These are phyloP conservation scores for Leucosticte australis DNA, from an alignment of 2,113 vertebrate genomes.

Conservation along the genomic window DNA sequence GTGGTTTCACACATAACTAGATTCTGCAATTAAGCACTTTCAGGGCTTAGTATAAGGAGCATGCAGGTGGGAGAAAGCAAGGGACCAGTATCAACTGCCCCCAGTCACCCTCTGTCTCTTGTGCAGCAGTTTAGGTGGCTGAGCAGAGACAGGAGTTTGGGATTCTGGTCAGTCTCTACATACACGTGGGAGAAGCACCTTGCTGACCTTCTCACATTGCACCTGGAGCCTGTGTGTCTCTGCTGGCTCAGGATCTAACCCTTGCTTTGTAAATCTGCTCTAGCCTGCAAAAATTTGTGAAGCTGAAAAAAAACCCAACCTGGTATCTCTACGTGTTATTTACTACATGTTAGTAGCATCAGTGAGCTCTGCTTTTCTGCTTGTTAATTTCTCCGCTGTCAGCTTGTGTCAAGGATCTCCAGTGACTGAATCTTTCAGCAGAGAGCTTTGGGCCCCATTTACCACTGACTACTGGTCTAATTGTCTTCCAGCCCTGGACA, in stretches of 20 bases:
- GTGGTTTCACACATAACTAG: neutral
- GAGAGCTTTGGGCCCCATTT: neutral
- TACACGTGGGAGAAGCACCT: accelerated
- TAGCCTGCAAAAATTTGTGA: neutral
- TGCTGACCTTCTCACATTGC: neutral
- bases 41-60: neutral
- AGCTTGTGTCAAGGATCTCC: neutral
- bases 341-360: neutral
- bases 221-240: neutral
- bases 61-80: neutral
- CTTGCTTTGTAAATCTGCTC: neutral
- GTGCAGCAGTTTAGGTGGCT: neutral
- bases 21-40: neutral
- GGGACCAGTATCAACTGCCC: neutral
- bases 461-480: neutral
- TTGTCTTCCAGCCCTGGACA: neutral
- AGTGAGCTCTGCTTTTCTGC: neutral
- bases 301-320: neutral
- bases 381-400: neutral
- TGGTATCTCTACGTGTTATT: neutral
- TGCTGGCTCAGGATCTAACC: neutral
- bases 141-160: neutral
- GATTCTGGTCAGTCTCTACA: neutral
- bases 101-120: neutral
- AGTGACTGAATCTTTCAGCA: neutral